Percentiles rank a stretch among this genome's conserved stretches.
Evolutionary conservation across 1,140 invertebrate genomes (phyloP).

Genomic region (Lysiphlebus fabarum): DNA sequence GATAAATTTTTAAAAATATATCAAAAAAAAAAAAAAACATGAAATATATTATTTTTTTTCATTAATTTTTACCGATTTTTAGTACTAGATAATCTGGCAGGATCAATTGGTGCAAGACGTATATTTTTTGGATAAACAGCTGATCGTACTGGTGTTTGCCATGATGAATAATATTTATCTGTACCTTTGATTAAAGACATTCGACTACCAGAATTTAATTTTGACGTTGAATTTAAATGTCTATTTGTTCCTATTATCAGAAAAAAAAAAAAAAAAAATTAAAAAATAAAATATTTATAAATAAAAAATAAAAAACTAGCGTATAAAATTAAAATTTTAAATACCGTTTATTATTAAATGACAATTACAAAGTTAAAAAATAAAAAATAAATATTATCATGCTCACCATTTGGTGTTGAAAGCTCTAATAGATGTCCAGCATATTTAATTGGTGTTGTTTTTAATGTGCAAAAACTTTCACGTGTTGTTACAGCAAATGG

Average conservation of each 20-base stretch:
- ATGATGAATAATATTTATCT: conserved; percentile 36
- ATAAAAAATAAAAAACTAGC: background rate
- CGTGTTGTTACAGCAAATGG: conserved; percentile 46
- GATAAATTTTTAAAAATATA: conserved; percentile 1
- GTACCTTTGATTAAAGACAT: conserved; percentile 29
- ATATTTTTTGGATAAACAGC: conserved; percentile 46
- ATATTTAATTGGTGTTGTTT: conserved; percentile 44
- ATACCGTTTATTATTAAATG: no score
- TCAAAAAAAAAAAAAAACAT: background rate
- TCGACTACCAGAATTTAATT: conserved; percentile 32
- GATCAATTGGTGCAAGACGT: conserved; percentile 47
- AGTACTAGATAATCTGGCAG: conserved; percentile 37
- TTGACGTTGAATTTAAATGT: conserved; percentile 29
- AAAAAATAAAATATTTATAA: conserved; percentile 5
- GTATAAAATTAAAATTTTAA: background rate
- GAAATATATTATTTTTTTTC: background rate
- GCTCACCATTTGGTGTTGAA: conserved; percentile 34
- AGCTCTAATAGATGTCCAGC: conserved; percentile 38
- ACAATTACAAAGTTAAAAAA: no score
- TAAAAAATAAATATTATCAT: background rate
- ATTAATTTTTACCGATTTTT: conserved; percentile 43
- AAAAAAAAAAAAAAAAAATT: conserved; percentile 15
- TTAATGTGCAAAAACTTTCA: conserved; percentile 50
- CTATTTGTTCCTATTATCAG: conserved; percentile 29
- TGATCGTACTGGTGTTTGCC: conserved; percentile 40